Evolutionary conservation across 2,113 vertebrate genomes (phyloP).

Genomic region (Notarius lentiginosus): DNA sequence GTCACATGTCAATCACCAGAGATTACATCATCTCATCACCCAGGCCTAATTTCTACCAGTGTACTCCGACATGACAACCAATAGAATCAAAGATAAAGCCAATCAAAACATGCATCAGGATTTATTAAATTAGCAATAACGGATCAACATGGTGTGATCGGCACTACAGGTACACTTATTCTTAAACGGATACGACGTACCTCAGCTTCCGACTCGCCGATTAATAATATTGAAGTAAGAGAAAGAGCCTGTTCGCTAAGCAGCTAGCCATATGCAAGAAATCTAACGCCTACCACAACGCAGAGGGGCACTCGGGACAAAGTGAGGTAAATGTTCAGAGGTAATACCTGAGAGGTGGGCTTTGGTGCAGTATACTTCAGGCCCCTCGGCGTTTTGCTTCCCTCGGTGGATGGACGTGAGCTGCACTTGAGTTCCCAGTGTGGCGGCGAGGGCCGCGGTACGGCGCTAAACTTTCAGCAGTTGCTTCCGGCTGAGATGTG

Average conservation of each 20-base stretch:
- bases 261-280: neutral
- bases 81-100: neutral
- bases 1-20: neutral
- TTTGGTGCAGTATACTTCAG: conserved; percentile 75
- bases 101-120: neutral
- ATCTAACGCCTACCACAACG: neutral
- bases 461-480: conserved; percentile 83
- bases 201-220: too few relatives aligned
- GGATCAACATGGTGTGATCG: neutral
- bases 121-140: neutral
- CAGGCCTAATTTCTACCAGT: neutral
- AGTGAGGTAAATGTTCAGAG: neutral
- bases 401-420: conserved; percentile 72
- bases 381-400: conserved; percentile 79
- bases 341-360: conserved; percentile 72
- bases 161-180: too few relatives aligned
- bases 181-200: neutral
- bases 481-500: conserved; percentile 83
- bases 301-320: neutral
- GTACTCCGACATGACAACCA: neutral
- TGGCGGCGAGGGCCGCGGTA: conserved; percentile 73
- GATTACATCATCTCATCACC: neutral
- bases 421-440: conserved; percentile 85
- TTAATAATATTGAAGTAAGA: neutral
- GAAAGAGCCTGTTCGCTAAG: neutral